phyloP scores from a whole-genome alignment of 2,888 invertebrate species.

The Pollenia griseotomentosa region DNA sequence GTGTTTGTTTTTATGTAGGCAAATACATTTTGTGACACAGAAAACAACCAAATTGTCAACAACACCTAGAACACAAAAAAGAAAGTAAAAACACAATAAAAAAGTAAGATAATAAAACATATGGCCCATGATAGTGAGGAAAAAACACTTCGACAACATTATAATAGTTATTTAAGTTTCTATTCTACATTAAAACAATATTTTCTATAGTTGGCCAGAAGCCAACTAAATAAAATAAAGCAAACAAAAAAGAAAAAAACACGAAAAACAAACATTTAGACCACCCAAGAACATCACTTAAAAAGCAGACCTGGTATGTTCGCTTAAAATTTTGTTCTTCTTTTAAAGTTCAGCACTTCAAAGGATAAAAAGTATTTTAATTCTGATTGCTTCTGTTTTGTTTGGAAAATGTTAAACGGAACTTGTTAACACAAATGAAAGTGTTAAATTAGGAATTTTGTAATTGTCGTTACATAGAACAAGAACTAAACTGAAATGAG shows the following conservation, averaged over 20 bases:
- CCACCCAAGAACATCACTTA: constrained; percentile 13
- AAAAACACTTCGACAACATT: constrained; percentile 54
- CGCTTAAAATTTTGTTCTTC: constrained; percentile 1
- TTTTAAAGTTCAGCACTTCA: background rate
- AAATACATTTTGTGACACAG: constrained; percentile 57
- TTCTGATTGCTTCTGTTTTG: constrained; percentile 44
- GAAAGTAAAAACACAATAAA: background rate
- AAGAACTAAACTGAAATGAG: too few relatives aligned
- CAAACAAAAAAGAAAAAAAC: too few relatives aligned
- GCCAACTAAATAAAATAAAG: constrained; percentile 47
- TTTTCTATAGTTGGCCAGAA: constrained; percentile 55
- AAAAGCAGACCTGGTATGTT: background rate
- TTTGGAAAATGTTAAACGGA: constrained; percentile 64
- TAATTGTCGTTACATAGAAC: constrained; percentile 14
- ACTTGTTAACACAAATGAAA: constrained; percentile 66
- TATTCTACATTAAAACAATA: constrained; percentile 55
- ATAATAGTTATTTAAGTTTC: constrained; percentile 71
- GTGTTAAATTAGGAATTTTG: constrained; percentile 65
- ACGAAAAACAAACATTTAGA: constrained; percentile 13
- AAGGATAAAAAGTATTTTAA: constrained; percentile 49
- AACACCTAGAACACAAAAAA: constrained; percentile 55
- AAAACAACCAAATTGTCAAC: constrained; percentile 65
- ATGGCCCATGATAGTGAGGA: constrained; percentile 51
- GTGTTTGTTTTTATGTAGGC: constrained; percentile 48
- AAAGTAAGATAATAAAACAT: constrained; percentile 62